A percentile compares a stretch with the other conserved stretches of the same genome.
Conservation (phyloP, 2,797 vertebrate species). For the Borostomias antarcticus region DNA sequence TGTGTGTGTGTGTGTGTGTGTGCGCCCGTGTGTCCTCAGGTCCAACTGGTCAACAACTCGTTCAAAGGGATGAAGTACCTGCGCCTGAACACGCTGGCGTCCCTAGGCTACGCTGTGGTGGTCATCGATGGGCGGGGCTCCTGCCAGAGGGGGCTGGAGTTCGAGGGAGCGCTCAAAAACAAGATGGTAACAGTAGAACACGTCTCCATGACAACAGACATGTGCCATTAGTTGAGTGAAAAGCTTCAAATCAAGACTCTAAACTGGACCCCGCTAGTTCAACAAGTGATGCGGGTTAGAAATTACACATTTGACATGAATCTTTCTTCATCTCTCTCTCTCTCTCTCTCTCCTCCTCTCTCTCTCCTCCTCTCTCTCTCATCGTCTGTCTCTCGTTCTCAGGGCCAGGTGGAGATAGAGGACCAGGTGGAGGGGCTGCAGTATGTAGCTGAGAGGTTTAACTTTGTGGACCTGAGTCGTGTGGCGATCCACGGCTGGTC, state of each 20-base stretch:
- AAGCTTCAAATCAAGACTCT: too few relatives aligned
- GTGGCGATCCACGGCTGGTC: constrained; percentile 98
- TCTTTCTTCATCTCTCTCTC: too few relatives aligned
- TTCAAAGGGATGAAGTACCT: constrained; percentile 98
- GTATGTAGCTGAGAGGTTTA: constrained; percentile 92
- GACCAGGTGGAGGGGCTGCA: constrained; percentile 97
- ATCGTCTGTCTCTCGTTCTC: background rate
- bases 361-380: too few relatives aligned
- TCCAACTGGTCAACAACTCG: constrained; percentile 97
- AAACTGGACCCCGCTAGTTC: too few relatives aligned
- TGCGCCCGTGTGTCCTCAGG: too few relatives aligned
- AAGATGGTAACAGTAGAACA: too few relatives aligned
- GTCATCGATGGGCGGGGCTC: constrained; percentile 96
- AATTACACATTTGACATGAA: too few relatives aligned
- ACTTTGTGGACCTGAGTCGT: constrained; percentile 93
- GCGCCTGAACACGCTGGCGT: constrained; percentile 91
- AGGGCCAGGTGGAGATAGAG: constrained; percentile 98
- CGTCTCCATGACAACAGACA: too few relatives aligned
- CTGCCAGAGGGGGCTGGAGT: constrained; percentile 92
- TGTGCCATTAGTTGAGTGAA: too few relatives aligned
- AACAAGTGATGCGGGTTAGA: too few relatives aligned
- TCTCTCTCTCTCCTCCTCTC: background rate
- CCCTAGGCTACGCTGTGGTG: constrained; percentile 93
- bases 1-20: too few relatives aligned
- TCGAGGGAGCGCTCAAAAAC: constrained; percentile 96